Base-by-base conservation (phyloP, 2,888 invertebrate species). In the Tenthredo notha region DNA sequence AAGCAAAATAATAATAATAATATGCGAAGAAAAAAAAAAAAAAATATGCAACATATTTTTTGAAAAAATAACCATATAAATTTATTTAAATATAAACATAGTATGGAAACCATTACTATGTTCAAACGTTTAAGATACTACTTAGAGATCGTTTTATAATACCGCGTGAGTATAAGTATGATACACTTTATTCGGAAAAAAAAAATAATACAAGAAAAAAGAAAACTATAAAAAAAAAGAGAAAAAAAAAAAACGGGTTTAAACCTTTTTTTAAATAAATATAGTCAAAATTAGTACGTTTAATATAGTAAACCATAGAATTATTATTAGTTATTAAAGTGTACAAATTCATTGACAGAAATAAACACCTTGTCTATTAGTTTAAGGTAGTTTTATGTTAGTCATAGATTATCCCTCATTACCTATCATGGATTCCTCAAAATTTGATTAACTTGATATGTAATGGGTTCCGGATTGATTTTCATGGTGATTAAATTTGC, bases 281-380 rank as follows among this genome's bases (percentile, higher is more conserved):
- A 80, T 80, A 80, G 80, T 80, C 80, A 61, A 47, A 83, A 83
- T 83, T 83, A 67, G 70, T 83, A 83, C 65, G 37, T 43, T 65
- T 83, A 67, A 29, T 47, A 80, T 47, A 50, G 37, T 58, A 15
- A 58, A 80, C 58, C 50, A 77, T 77, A 77, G 47, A 77, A 77
- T 54, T 77, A 77, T 77, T 77, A 77, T 74, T 77, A 80, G 40
- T 74, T 77, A 25, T 67, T 83, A 65, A 83, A 67, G 83, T 83
- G 83, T 83, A 83, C 83, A 83, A 83, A 83, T 83, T 67, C 83
- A 83, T 83, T 67, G 70, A 83, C 70, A 83, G 67, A 67, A 83
- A 83, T 83, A 83, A 83, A 83, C 83, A 83, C n/a, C 83, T 83
- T 83, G 83, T 83, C 83, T 83, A 83, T 83, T 70, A 80, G 40